Conservation (phyloP, 2,888 invertebrate genomes). For the Hydroisotoma schaefferi region DNA sequence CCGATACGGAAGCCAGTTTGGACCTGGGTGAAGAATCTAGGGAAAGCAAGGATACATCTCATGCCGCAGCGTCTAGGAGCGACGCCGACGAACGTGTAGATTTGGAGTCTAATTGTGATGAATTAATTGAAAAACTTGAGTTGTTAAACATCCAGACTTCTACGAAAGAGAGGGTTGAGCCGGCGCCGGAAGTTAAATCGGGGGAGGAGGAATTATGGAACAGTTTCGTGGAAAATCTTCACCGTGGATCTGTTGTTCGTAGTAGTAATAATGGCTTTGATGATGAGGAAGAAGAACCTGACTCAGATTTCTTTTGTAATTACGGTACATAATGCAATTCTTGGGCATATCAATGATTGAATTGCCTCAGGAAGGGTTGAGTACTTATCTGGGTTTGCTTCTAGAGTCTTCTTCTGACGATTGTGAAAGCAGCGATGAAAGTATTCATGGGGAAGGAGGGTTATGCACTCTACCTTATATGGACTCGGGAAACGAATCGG, state of each 20-base stretch:
- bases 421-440: neutral
- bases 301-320: neutral
- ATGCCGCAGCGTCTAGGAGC: no score
- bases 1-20: neutral
- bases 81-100: no score
- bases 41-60: no score
- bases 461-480: neutral
- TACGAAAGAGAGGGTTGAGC: no score
- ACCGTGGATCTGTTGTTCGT: no score
- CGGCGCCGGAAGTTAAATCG: no score
- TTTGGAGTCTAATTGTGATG: no score
- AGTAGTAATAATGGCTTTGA: neutral
- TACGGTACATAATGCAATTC: no score
- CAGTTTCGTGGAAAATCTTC: neutral
- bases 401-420: neutral
- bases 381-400: no score
- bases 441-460: neutral
- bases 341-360: no score
- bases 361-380: conserved; percentile 5
- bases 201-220: neutral
- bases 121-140: no score
- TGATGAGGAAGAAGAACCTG: neutral
- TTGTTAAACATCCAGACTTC: no score
- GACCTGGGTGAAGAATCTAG: neutral
- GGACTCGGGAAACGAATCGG: neutral